A percentile compares a stretch with the other conserved stretches of the same genome.
phyloP scores from a whole-genome alignment of 2,888 invertebrate genomes.

The Sabatieria punctata region DNA sequence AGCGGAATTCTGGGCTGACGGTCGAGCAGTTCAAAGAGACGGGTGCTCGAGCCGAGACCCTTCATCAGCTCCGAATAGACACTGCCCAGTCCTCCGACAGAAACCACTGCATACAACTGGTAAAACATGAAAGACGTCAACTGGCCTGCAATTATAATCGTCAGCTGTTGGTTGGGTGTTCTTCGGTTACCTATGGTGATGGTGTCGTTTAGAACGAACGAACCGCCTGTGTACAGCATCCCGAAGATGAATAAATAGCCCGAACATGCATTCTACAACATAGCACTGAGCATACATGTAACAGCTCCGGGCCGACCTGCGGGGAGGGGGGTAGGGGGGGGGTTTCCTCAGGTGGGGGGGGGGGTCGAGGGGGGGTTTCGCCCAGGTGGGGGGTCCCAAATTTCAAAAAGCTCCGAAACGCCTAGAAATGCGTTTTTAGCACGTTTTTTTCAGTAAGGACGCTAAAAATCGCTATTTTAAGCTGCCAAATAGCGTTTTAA shows the following conservation, averaged over 20 bases:
- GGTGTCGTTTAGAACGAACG: conserved; percentile 60
- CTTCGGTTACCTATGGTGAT: conserved; percentile 58
- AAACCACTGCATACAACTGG: conserved; percentile 68
- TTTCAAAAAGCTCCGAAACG: no score
- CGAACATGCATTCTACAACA: conserved; percentile 53
- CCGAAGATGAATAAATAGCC: conserved; percentile 75
- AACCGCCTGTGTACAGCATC: conserved; percentile 77
- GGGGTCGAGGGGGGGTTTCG: no score
- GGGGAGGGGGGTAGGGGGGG: no score
- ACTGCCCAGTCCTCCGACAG: conserved; percentile 58
- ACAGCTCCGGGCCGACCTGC: no score
- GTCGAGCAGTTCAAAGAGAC: conserved; percentile 73
- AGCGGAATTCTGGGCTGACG: conserved; percentile 55
- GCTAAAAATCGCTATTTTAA: no score
- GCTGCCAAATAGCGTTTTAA: no score
- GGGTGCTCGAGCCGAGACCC: conserved; percentile 67
- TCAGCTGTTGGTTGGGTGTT: no score
- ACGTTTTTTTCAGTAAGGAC: no score
- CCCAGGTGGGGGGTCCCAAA: no score
- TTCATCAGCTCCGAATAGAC: conserved; percentile 81
- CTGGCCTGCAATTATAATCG: conserved; percentile 43
- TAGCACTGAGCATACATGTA: not conserved
- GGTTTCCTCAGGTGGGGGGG: no score
- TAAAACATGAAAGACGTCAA: conserved; percentile 79
- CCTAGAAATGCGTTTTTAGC: no score